phyloP scores from a whole-genome alignment of 2,113 vertebrate species.

The Meles meles region DNA sequence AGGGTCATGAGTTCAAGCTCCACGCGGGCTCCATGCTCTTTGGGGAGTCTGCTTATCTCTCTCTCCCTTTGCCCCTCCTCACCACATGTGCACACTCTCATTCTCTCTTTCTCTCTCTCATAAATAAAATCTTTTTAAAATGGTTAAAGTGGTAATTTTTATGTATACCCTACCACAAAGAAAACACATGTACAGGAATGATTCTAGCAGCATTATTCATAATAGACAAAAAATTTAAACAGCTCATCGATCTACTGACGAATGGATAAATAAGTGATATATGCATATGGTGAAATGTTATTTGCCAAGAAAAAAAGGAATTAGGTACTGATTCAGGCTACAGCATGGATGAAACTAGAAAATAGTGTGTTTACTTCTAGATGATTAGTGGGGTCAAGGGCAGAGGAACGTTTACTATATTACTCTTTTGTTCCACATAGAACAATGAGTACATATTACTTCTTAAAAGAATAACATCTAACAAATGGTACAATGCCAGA shows the following conservation, averaged over 20 bases:
- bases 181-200: neutral
- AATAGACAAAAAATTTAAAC: neutral
- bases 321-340: neutral
- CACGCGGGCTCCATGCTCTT: neutral
- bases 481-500: fast-evolving
- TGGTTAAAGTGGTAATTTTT: neutral
- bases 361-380: neutral
- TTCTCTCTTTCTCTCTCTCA: neutral
- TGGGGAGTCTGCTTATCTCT: neutral
- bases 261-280: neutral
- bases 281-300: neutral
- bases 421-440: neutral
- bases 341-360: neutral
- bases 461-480: neutral
- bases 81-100: neutral
- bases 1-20: neutral
- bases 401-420: neutral
- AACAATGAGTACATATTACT: neutral
- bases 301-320: neutral
- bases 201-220: neutral
- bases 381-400: neutral
- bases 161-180: neutral
- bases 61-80: neutral
- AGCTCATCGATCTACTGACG: neutral
- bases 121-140: neutral